Percentiles rank a stretch among this genome's conserved stretches.
Evolutionary conservation across 2,888 invertebrate genomes (phyloP).

Genomic region (Eristalis arbustorum): DNA sequence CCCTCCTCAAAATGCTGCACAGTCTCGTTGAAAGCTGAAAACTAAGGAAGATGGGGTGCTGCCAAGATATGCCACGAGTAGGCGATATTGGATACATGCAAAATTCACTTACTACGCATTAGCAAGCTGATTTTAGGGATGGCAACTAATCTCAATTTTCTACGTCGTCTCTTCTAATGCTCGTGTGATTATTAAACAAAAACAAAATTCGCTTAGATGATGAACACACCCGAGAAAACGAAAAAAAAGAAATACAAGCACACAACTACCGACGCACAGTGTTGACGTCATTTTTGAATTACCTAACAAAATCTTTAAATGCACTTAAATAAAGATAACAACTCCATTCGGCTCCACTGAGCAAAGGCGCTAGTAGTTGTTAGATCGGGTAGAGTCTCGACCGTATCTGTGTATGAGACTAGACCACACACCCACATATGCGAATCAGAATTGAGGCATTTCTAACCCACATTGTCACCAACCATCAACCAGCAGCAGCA

Average conservation of each 20-base stretch:
- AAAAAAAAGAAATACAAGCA: neutral
- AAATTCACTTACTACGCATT: slow-evolving; percentile 20
- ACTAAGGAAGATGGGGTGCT: neutral
- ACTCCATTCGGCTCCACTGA: slow-evolving; percentile 11
- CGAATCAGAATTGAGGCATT: neutral
- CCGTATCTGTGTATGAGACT: neutral
- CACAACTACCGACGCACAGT: slow-evolving; percentile 32
- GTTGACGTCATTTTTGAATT: slow-evolving; percentile 63
- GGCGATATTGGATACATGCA: neutral
- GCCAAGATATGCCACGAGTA: neutral
- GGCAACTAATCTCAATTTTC: neutral
- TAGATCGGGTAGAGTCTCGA: slow-evolving; percentile 23
- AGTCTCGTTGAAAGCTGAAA: neutral
- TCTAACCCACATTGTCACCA: slow-evolving; percentile 37
- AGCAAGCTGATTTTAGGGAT: neutral
- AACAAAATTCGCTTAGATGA: slow-evolving; percentile 13
- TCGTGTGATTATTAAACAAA: slow-evolving; percentile 21
- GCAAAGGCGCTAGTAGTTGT: neutral
- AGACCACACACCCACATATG: slow-evolving; percentile 38
- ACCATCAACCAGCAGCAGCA: neutral
- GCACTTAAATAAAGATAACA: slow-evolving; percentile 42
- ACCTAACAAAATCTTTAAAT: slow-evolving; percentile 37
- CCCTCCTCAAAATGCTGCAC: neutral
- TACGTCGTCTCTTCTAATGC: slow-evolving; percentile 1
- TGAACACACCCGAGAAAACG: slow-evolving; percentile 47